Conservation (phyloP, 2,888 invertebrate species). For the Petrolisthes manimaculis region DNA sequence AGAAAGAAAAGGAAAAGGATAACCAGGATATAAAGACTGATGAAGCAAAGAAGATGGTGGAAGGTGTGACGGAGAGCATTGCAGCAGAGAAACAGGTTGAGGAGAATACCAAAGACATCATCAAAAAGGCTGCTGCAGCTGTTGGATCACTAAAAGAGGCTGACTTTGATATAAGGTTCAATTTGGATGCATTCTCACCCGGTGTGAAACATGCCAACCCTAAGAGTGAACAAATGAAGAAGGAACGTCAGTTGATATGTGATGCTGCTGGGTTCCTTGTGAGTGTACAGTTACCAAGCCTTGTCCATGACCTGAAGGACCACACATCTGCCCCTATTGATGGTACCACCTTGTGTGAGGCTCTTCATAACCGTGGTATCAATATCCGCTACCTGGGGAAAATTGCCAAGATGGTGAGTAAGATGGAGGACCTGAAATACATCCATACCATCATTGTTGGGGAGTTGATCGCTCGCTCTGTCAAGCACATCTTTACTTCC, state of each 20-base stretch:
- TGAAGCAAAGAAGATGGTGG: constrained; percentile 91
- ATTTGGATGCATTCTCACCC: constrained; percentile 97
- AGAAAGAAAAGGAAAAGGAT: constrained; percentile 86
- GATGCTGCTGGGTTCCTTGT: constrained; percentile 96
- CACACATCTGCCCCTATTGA: constrained; percentile 96
- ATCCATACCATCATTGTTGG: constrained; percentile 88
- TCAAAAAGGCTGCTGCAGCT: constrained; percentile 88
- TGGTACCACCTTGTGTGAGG: constrained; percentile 90
- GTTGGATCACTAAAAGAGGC: constrained; percentile 95
- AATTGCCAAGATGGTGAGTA: constrained; percentile 83
- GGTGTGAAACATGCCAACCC: constrained; percentile 87
- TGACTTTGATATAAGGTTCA: constrained; percentile 97
- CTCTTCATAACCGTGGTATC: constrained; percentile 94
- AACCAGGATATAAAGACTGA: constrained; percentile 92
- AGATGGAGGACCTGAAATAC: constrained; percentile 86
- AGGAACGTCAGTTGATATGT: constrained; percentile 90
- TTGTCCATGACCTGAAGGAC: constrained; percentile 85
- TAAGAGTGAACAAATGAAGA: constrained; percentile 79
- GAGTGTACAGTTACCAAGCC: constrained; percentile 92
- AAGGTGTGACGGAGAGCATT: constrained; percentile 85
- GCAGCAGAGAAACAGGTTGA: constrained; percentile 84
- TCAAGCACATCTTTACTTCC: constrained; percentile 92
- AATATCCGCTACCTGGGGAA: constrained; percentile 97
- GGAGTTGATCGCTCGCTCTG: constrained; percentile 89
- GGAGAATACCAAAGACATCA: constrained; percentile 85